Conservation (phyloP, 2,888 invertebrate genomes). For the Ferrisia virgata region DNA sequence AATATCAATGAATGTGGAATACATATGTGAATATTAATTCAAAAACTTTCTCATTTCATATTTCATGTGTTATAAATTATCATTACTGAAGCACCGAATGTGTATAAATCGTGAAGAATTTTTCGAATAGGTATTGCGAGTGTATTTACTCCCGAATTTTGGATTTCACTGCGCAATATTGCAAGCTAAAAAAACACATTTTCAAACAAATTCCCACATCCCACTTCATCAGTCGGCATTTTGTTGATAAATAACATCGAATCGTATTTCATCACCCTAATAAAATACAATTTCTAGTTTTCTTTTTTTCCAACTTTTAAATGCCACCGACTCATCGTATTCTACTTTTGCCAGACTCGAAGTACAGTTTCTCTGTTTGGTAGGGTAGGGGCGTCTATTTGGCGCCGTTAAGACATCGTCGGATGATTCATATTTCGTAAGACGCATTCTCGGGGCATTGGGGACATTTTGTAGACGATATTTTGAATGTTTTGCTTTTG, state of each 20-base stretch:
- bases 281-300: not conserved
- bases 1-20: too few species aligned
- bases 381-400: not conserved
- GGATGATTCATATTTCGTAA: conserved; percentile 19
- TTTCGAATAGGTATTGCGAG: not conserved
- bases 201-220: not conserved
- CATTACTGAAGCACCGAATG: too few species aligned
- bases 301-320: not conserved
- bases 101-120: not conserved
- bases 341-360: not conserved
- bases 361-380: not conserved
- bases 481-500: conserved; percentile 12
- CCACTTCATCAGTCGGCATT: not conserved
- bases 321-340: not conserved
- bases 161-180: not conserved
- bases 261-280: not conserved
- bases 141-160: not conserved
- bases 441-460: not conserved
- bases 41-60: too few species aligned
- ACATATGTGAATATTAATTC: not conserved
- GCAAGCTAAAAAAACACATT: not conserved
- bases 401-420: conserved; percentile 20
- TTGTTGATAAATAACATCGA: not conserved
- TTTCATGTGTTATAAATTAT: too few species aligned
- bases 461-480: conserved; percentile 9